Conservation (phyloP, 2,888 invertebrate species). For the Cryptus viduatorius region DNA sequence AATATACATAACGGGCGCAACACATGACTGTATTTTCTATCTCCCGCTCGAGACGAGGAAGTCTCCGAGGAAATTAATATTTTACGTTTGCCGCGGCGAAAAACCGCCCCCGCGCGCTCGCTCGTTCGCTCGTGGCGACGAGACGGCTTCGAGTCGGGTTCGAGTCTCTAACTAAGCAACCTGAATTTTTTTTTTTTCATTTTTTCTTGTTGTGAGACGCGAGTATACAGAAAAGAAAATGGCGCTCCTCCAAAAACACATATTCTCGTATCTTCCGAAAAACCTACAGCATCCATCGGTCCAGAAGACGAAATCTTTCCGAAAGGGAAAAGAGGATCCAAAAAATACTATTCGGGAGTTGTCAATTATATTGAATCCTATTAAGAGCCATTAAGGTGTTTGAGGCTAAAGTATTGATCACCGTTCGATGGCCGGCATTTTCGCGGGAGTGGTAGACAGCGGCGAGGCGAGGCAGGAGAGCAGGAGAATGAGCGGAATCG, state of each 20-base stretch:
- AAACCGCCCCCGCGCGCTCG: neutral
- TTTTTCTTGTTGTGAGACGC: too few relatives aligned
- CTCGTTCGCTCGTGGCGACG: too few relatives aligned
- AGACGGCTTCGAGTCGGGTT: too few relatives aligned
- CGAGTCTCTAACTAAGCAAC: neutral
- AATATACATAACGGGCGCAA: neutral
- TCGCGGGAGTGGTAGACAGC: slow-evolving; percentile 29
- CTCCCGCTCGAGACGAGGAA: slow-evolving; percentile 35
- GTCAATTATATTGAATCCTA: neutral
- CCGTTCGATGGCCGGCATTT: slow-evolving; percentile 56
- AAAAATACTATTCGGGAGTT: neutral
- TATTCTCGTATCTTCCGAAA: neutral
- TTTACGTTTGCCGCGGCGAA: slow-evolving; percentile 32
- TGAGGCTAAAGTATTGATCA: slow-evolving; percentile 69
- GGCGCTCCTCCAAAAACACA: neutral
- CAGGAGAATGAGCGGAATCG: slow-evolving; percentile 30
- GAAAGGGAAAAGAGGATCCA: too few relatives aligned
- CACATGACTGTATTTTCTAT: slow-evolving; percentile 14
- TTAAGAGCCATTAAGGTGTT: neutral
- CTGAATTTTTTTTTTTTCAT: slow-evolving; percentile 13
- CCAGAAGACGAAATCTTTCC: too few relatives aligned
- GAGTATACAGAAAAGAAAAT: neutral
- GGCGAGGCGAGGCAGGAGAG: slow-evolving; percentile 15
- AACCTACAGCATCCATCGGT: too few relatives aligned
- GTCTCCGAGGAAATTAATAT: slow-evolving; percentile 51